Percentiles rank a stretch among this genome's conserved stretches.
Conservation (phyloP, 2,797 vertebrate genomes). For the Silurus aristotelis region DNA sequence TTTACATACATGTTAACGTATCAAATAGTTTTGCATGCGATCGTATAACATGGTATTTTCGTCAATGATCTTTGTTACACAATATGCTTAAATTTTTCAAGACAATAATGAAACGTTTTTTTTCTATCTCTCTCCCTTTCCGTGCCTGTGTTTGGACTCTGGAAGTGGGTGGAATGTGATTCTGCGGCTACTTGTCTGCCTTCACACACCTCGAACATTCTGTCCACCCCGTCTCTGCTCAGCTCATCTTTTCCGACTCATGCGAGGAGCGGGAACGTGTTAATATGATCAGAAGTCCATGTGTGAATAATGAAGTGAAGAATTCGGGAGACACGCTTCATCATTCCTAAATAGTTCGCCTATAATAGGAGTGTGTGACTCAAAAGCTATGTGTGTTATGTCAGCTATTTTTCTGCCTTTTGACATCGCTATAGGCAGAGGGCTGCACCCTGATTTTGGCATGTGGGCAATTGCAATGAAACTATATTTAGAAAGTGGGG, state of each 20-base stretch:
- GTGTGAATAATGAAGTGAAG: constrained; percentile 53
- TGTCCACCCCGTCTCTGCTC: constrained; percentile 35
- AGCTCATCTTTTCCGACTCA: constrained; percentile 28
- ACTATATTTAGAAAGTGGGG: constrained; percentile 51
- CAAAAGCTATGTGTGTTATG: constrained; percentile 51
- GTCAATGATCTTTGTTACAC: background rate
- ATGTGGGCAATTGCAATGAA: constrained; percentile 13
- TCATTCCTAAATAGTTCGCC: constrained; percentile 47
- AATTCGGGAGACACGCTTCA: constrained; percentile 48
- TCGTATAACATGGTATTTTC: background rate
- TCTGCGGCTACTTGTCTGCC: constrained; percentile 12
- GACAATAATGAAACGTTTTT: background rate
- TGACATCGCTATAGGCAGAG: constrained; percentile 42
- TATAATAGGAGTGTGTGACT: constrained; percentile 50
- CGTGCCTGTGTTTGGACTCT: background rate
- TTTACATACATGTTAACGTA: background rate
- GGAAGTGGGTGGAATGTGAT: background rate
- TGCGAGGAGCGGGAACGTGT: constrained; percentile 38
- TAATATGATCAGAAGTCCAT: constrained; percentile 52
- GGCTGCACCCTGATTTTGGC: constrained; percentile 35
- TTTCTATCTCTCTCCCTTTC: background rate
- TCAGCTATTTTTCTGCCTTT: constrained; percentile 50
- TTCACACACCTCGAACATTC: constrained; percentile 31
- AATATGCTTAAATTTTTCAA: constrained; percentile 8
- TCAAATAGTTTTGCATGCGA: background rate